Percentiles rank a stretch among this genome's conserved stretches.
Conservation (phyloP, 2,888 invertebrate species). For the Leucozona laternaria region DNA sequence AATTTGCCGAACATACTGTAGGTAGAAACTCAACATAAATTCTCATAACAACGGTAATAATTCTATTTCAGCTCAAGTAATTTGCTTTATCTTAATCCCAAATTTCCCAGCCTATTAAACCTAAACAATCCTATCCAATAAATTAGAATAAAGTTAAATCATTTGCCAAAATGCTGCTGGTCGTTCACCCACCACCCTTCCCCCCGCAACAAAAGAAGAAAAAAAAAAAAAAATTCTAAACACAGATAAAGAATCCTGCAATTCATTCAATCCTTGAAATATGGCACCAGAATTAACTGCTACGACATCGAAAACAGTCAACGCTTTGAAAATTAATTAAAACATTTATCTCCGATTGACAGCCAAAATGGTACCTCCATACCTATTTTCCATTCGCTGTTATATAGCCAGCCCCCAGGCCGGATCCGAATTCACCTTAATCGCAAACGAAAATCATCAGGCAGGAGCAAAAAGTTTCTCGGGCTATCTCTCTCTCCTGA, state of each 20-base stretch:
- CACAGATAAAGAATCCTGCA: slow-evolving; percentile 15
- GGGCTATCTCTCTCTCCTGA: slow-evolving; percentile 27
- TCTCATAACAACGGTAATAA: slow-evolving; percentile 6
- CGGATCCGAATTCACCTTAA: slow-evolving; percentile 30
- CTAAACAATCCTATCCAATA: neutral
- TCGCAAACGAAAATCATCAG: slow-evolving; percentile 58
- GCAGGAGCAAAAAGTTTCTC: slow-evolving; percentile 44
- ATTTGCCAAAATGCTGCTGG: slow-evolving; percentile 54
- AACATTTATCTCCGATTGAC: slow-evolving; percentile 72
- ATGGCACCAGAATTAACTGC: slow-evolving; percentile 63
- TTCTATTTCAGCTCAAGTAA: slow-evolving; percentile 8
- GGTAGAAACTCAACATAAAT: neutral
- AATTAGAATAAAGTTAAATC: slow-evolving; percentile 43
- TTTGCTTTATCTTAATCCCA: slow-evolving; percentile 47
- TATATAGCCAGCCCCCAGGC: neutral
- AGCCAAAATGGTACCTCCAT: slow-evolving; percentile 37
- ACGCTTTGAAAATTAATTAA: slow-evolving; percentile 69
- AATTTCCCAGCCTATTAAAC: neutral
- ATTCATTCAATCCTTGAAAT: slow-evolving; percentile 51
- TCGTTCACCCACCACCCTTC: slow-evolving; percentile 1
- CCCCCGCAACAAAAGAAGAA: neutral
- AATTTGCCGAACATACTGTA: slow-evolving; percentile 30
- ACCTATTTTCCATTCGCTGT: slow-evolving; percentile 12
- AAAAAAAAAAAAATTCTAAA: slow-evolving; percentile 1
- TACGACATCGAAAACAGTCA: slow-evolving; percentile 68